These are phyloP conservation scores for Dascyllus trimaculatus DNA, from an alignment of 2,113 vertebrate species.

Conservation along the genomic window DNA sequence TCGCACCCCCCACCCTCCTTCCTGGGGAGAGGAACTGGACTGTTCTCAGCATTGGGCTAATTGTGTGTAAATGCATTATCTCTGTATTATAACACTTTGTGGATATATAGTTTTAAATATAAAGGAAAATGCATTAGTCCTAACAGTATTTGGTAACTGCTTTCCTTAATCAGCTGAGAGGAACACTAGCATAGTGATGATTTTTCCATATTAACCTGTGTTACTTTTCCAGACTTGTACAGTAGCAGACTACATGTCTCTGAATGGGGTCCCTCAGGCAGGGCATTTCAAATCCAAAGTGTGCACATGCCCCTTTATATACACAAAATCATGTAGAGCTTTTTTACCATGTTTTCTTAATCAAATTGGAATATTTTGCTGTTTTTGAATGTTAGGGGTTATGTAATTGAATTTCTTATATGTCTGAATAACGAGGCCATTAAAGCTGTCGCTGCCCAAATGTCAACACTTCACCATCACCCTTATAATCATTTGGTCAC, in stretches of 20 bases:
- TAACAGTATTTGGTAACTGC: conserved; percentile 41
- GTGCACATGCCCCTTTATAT: conserved; percentile 56
- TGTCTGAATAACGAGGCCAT: conserved; percentile 15
- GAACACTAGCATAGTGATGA: conserved; percentile 23
- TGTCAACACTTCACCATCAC: conserved; percentile 7
- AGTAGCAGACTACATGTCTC: conserved; percentile 31
- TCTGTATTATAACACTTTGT: conserved; percentile 75
- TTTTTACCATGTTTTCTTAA: conserved; percentile 44
- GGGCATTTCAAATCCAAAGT: conserved; percentile 52
- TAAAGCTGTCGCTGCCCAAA: conserved; percentile 15
- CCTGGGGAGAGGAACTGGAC: conserved; percentile 35
- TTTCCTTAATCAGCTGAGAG: conserved; percentile 35
- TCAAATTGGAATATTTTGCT: conserved; percentile 38
- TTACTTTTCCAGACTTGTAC: conserved; percentile 40
- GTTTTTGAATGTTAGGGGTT: conserved; percentile 20
- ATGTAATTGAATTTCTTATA: conserved; percentile 29
- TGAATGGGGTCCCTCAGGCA: conserved; percentile 33
- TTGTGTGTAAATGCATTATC: conserved; percentile 62
- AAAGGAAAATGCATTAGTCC: conserved; percentile 64
- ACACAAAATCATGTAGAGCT: conserved; percentile 43
- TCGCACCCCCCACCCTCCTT: background rate
- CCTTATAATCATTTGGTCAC: conserved; percentile 1
- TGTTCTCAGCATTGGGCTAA: conserved; percentile 32
- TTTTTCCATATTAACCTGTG: conserved; percentile 32
- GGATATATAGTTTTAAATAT: conserved; percentile 74